Conservation (phyloP, 2,797 vertebrate genomes). For the Brachyrhaphis roseni region DNA sequence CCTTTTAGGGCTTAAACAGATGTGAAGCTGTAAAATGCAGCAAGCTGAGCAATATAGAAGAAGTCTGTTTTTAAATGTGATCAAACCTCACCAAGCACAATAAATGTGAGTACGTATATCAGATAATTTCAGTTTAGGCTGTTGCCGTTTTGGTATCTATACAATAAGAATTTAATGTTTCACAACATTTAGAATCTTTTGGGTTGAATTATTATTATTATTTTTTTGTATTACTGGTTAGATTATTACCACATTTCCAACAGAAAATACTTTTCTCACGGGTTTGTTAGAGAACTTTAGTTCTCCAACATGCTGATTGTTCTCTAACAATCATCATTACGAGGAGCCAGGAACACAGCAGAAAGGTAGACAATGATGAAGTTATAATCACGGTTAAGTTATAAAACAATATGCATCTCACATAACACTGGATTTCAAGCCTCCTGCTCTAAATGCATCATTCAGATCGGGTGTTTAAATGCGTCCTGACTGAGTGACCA, state of each 20-base stretch:
- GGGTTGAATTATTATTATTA: too few species aligned
- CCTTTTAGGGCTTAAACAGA: constrained; percentile 11
- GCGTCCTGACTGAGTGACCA: too few species aligned
- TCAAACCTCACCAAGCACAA: neutral
- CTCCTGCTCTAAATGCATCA: neutral
- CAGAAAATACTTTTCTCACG: neutral
- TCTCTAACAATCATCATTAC: neutral
- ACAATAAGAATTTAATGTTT: neutral
- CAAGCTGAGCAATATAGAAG: neutral
- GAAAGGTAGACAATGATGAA: neutral
- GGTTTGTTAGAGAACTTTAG: neutral
- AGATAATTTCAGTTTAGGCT: neutral
- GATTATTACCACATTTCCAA: neutral
- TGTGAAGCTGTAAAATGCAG: neutral
- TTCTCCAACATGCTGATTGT: too few species aligned
- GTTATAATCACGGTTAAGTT: neutral
- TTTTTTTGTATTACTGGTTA: neutral
- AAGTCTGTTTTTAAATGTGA: neutral
- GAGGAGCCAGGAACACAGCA: neutral
- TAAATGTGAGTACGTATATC: neutral
- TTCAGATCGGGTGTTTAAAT: too few species aligned
- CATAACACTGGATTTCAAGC: neutral
- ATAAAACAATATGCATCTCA: neutral
- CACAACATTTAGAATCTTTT: neutral
- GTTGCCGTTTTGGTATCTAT: neutral